A percentile compares a stretch with the other conserved stretches of the same genome.
Evolutionary conservation across 53 echinoderm and acorn worm species (phyloP).

Genomic region (Pentamera pediparva): DNA sequence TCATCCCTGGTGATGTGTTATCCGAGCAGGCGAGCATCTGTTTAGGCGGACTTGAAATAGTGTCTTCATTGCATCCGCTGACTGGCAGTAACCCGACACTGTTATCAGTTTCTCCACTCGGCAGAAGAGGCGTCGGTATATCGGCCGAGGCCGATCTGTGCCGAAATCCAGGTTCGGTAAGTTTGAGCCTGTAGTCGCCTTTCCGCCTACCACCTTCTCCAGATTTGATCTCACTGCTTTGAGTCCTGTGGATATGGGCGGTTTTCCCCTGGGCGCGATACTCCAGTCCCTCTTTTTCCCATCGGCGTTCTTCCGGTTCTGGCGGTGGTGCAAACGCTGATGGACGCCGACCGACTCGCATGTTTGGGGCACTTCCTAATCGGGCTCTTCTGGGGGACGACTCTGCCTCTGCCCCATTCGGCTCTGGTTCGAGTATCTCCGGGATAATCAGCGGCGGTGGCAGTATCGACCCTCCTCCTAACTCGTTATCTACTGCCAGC

Average conservation of each 20-base stretch:
- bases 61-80: no score
- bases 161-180: slow-evolving; percentile 34
- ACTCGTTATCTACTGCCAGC: slow-evolving; percentile 52
- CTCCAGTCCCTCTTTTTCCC: slow-evolving; percentile 78
- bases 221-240: slow-evolving; percentile 40
- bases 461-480: slow-evolving; percentile 40
- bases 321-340: slow-evolving; percentile 88
- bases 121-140: slow-evolving; percentile 29
- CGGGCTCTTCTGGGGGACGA: slow-evolving; percentile 30
- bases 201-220: neutral
- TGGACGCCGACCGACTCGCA: slow-evolving; percentile 47
- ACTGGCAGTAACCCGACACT: slow-evolving; percentile 6
- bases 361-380: slow-evolving; percentile 55
- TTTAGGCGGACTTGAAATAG: no score
- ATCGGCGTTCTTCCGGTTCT: slow-evolving; percentile 68
- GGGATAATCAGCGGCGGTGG: slow-evolving; percentile 29
- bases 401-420: slow-evolving; percentile 13
- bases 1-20: no score
- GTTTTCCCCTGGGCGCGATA: slow-evolving; percentile 77
- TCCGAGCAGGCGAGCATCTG: no score
- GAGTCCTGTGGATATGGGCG: slow-evolving; percentile 84
- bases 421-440: slow-evolving; percentile 39
- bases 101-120: slow-evolving; percentile 23
- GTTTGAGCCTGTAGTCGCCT: slow-evolving; percentile 33
- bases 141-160: slow-evolving; percentile 58